Percentiles rank a stretch among this genome's conserved stretches.
Conservation (phyloP, 2,797 vertebrate species). For the Typhlichthys eigenmanni region DNA sequence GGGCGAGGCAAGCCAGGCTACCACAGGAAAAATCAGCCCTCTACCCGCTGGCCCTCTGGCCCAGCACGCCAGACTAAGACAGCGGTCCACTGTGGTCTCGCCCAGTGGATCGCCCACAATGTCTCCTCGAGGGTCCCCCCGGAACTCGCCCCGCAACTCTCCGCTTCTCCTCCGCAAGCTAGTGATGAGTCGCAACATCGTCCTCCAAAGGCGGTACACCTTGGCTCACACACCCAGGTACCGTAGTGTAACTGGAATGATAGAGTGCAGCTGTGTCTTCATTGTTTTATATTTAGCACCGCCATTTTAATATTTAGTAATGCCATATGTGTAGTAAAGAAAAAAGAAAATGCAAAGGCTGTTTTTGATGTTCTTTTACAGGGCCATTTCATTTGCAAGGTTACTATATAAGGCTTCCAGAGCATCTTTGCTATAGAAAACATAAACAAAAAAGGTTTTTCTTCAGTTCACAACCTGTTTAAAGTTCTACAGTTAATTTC, state of each 20-base stretch:
- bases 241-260: background rate
- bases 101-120: constrained; percentile 71
- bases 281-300: background rate
- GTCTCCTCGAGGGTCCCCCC: constrained; percentile 74
- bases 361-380: background rate
- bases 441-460: background rate
- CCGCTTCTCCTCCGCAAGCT: constrained; percentile 84
- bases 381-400: background rate
- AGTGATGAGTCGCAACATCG: constrained; percentile 80
- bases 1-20: constrained; percentile 50
- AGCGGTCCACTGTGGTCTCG: constrained; percentile 51
- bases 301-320: too few species aligned
- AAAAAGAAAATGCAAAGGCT: too few species aligned
- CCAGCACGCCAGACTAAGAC: constrained; percentile 55
- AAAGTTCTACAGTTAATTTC: background rate
- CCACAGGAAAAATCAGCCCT: constrained; percentile 32
- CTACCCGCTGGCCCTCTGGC: constrained; percentile 20
- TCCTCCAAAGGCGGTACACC: constrained; percentile 74
- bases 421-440: background rate
- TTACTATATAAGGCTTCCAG: background rate
- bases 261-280: background rate
- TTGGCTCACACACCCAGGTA: constrained; percentile 75
- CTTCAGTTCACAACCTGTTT: background rate
- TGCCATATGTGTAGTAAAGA: background rate
- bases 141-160: constrained; percentile 78